phyloP scores from a whole-genome alignment of 1,140 invertebrate species.

The Polyergus mexicanus region DNA sequence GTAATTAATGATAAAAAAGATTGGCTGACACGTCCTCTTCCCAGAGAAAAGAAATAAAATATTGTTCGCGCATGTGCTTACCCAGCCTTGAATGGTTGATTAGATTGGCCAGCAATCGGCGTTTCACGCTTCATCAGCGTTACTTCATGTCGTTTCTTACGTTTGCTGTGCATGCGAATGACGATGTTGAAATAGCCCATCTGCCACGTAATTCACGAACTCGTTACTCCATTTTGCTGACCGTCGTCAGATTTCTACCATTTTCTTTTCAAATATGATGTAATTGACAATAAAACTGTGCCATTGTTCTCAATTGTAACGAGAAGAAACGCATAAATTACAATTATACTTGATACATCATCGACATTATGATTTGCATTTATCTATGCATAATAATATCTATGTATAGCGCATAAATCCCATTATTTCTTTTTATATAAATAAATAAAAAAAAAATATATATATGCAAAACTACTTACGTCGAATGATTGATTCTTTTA shows the following conservation, averaged over 20 bases:
- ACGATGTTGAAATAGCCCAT: conserved; percentile 53
- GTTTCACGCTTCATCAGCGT: conserved; percentile 54
- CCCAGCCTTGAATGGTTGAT: conserved; percentile 64
- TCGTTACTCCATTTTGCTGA: conserved; percentile 18
- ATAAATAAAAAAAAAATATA: background rate
- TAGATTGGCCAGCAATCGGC: conserved; percentile 55
- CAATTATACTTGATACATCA: background rate
- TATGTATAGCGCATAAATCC: background rate
- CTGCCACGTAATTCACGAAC: conserved; percentile 53
- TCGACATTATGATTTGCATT: background rate
- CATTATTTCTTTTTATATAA: background rate
- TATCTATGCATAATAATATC: background rate
- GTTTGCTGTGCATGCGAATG: conserved; percentile 56
- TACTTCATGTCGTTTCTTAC: conserved; percentile 59
- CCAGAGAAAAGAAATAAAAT: conserved; percentile 3
- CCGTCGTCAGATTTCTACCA: conserved; percentile 8
- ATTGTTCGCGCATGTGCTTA: conserved; percentile 1
- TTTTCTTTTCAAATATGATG: conserved; percentile 22
- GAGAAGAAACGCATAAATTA: background rate
- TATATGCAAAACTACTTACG: background rate
- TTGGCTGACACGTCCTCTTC: background rate
- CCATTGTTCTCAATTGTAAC: conserved; percentile 3
- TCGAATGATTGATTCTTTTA: background rate
- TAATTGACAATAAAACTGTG: background rate
- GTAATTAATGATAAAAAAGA: conserved; percentile 31